A percentile compares a stretch with the other conserved stretches of the same genome.
phyloP scores from a whole-genome alignment of 37 sponge, comb jelly and placozoan species.

The Geodia barretti region DNA sequence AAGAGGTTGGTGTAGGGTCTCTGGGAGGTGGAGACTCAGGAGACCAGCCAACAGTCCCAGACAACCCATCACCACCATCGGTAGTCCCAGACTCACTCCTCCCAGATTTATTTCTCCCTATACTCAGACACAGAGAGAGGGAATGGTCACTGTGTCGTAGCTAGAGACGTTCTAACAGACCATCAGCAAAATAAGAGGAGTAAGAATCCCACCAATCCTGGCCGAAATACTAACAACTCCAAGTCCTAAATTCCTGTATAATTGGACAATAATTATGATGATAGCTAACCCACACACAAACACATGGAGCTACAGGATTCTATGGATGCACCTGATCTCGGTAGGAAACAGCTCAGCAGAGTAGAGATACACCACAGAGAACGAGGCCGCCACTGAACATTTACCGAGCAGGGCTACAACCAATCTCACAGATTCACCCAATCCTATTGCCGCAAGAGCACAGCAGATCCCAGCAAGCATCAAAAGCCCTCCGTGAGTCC shows the following conservation, averaged over 20 bases:
- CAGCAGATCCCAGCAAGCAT: neutral
- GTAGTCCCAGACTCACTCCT: conserved; percentile 15
- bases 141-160: neutral
- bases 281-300: too few species aligned
- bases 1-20: conserved; percentile 59
- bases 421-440: neutral
- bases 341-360: conserved; percentile 62
- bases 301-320: too few species aligned
- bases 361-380: conserved; percentile 40
- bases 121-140: neutral
- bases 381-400: conserved; percentile 39
- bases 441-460: neutral
- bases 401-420: conserved; percentile 31
- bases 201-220: conserved; percentile 43
- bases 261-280: too few species aligned
- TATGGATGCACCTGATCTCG: conserved; percentile 50
- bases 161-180: conserved; percentile 22
- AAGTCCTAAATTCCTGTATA: conserved; percentile 33
- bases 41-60: conserved; percentile 32
- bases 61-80: conserved; percentile 60
- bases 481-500: conserved; percentile 10
- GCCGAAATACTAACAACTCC: conserved; percentile 34
- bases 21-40: conserved; percentile 57
- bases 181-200: conserved; percentile 51
- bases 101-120: too few species aligned